Conservation (phyloP, 2,888 invertebrate species). For the Metopia argyrocephala region DNA sequence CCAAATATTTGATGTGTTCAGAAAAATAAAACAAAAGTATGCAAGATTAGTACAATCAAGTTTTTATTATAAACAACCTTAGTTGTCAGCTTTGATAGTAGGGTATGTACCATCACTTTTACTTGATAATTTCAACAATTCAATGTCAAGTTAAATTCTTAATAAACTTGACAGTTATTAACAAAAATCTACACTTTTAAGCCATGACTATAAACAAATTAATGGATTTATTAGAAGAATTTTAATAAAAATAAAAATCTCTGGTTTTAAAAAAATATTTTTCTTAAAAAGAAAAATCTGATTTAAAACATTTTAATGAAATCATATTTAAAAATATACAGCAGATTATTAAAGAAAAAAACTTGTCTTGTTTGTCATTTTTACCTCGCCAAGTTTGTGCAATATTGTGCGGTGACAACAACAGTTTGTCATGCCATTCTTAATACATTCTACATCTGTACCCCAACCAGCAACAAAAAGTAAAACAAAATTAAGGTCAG, state of each 20-base stretch:
- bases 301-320: not conserved
- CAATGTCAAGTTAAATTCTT: not conserved
- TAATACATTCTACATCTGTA: not conserved
- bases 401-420: not conserved
- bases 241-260: not conserved
- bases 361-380: not conserved
- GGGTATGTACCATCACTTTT: too few species aligned
- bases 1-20: too few species aligned
- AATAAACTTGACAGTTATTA: not conserved
- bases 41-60: too few species aligned
- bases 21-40: too few species aligned
- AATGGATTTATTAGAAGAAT: constrained; percentile 33
- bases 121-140: too few species aligned
- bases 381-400: not conserved
- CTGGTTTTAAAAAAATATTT: not conserved
- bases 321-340: too few species aligned
- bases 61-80: too few species aligned
- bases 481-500: not conserved
- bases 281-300: not conserved
- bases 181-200: constrained; percentile 24
- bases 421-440: not conserved
- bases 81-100: too few species aligned
- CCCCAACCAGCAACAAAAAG: not conserved
- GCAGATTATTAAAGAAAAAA: too few species aligned
- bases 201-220: constrained; percentile 42